phyloP scores from a whole-genome alignment of 2,888 invertebrate genomes.

The Ptilodon capucinus region DNA sequence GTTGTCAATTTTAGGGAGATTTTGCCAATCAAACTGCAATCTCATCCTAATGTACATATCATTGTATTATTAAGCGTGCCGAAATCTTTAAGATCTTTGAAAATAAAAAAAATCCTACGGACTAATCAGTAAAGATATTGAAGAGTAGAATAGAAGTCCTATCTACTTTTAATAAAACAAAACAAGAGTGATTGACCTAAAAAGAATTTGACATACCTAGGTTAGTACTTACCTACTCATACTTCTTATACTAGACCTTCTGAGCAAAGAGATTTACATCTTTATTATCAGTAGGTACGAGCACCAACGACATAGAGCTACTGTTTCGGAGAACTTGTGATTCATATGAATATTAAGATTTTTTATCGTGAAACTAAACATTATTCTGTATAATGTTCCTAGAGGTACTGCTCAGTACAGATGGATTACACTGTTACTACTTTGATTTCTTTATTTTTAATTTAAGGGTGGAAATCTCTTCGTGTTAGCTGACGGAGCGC shows the following conservation, averaged over 20 bases:
- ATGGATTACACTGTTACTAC: neutral
- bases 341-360: constrained; percentile 47
- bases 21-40: too few species aligned
- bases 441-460: neutral
- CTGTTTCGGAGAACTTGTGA: constrained; percentile 52
- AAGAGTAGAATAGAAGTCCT: too few species aligned
- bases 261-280: constrained; percentile 42
- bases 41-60: too few species aligned
- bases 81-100: too few species aligned
- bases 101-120: too few species aligned
- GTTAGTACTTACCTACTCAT: constrained; percentile 5
- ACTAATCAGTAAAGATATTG: too few species aligned
- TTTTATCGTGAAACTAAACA: constrained; percentile 41
- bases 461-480: too few species aligned
- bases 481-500: too few species aligned
- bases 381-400: constrained; percentile 39
- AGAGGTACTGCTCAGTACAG: neutral
- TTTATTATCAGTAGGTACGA: constrained; percentile 49
- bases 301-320: constrained; percentile 50
- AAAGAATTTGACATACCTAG: constrained; percentile 6
- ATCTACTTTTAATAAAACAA: too few species aligned
- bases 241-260: constrained; percentile 31
- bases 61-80: too few species aligned
- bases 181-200: neutral
- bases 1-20: too few species aligned